These are phyloP conservation scores for Vesta saturnalis DNA, from an alignment of 2,888 invertebrate genomes.

Conservation along the genomic window DNA sequence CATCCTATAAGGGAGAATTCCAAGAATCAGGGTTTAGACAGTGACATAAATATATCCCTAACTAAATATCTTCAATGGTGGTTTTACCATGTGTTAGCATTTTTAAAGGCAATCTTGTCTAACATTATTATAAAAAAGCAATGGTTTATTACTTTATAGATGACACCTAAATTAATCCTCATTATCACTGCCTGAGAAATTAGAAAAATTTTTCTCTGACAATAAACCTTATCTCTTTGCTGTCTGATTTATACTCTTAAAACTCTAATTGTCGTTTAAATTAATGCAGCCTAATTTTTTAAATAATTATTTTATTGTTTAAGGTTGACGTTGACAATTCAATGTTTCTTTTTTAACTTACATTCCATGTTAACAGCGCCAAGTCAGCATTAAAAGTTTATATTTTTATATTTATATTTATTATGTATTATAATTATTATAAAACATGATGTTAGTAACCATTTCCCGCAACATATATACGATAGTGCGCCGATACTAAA, in stretches of 20 bases:
- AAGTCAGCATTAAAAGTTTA: too few relatives aligned
- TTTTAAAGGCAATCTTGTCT: conserved; percentile 20
- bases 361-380: too few relatives aligned
- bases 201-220: neutral
- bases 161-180: conserved; percentile 15
- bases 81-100: conserved; percentile 25
- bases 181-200: conserved; percentile 7
- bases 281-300: too few relatives aligned
- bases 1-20: conserved; percentile 43
- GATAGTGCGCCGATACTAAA: too few relatives aligned
- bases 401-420: too few relatives aligned
- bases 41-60: conserved; percentile 45
- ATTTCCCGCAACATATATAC: too few relatives aligned
- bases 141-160: conserved; percentile 9
- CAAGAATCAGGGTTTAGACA: conserved; percentile 39
- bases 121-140: conserved; percentile 16
- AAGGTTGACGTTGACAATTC: too few relatives aligned
- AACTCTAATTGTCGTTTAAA: neutral
- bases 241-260: neutral
- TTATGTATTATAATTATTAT: too few relatives aligned
- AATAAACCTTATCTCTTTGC: neutral
- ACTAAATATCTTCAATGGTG: conserved; percentile 28
- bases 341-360: too few relatives aligned
- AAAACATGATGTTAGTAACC: too few relatives aligned
- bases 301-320: too few relatives aligned